Evolutionary conservation across 2,888 invertebrate species (phyloP).

Genomic region (Tryphoninae sp.): DNA sequence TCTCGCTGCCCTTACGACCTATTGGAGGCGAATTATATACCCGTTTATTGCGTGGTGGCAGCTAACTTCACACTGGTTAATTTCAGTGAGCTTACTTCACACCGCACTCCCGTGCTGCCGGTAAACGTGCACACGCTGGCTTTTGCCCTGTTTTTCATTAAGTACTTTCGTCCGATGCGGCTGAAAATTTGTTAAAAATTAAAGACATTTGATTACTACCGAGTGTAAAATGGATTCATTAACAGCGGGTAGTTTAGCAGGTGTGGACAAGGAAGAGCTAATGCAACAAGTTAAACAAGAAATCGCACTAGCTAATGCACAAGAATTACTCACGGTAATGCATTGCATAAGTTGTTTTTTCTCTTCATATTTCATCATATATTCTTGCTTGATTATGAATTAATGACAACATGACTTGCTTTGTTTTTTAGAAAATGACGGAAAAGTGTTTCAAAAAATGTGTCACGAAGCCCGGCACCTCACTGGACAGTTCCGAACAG

Average conservation of each 20-base stretch:
- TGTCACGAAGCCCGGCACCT: slow-evolving; percentile 93
- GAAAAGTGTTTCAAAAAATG: slow-evolving; percentile 99
- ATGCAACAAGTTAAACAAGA: slow-evolving; percentile 98
- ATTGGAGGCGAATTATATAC: no score
- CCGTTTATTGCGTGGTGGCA: not conserved
- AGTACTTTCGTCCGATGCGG: not conserved
- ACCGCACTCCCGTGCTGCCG: not conserved
- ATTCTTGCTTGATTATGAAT: slow-evolving; percentile 23
- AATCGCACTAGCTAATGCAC: slow-evolving; percentile 96
- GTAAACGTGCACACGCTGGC: not conserved
- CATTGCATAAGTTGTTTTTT: slow-evolving; percentile 66
- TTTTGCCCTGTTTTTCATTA: not conserved
- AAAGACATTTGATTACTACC: slow-evolving; percentile 15
- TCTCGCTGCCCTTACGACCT: no score
- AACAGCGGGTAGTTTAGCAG: slow-evolving; percentile 84
- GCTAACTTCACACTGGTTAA: not conserved
- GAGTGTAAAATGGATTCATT: slow-evolving; percentile 83
- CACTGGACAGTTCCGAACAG: slow-evolving; percentile 93
- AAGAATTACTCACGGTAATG: slow-evolving; percentile 92
- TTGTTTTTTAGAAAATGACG: slow-evolving; percentile 91
- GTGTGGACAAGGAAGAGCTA: slow-evolving; percentile 90
- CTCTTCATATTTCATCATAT: slow-evolving; percentile 45
- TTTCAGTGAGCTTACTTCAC: not conserved
- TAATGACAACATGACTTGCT: slow-evolving; percentile 21
- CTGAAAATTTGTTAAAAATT: not conserved